A percentile compares a stretch with the other conserved stretches of the same genome.
Conservation (phyloP, 2,888 invertebrate species). For the Oscheius sp. region DNA sequence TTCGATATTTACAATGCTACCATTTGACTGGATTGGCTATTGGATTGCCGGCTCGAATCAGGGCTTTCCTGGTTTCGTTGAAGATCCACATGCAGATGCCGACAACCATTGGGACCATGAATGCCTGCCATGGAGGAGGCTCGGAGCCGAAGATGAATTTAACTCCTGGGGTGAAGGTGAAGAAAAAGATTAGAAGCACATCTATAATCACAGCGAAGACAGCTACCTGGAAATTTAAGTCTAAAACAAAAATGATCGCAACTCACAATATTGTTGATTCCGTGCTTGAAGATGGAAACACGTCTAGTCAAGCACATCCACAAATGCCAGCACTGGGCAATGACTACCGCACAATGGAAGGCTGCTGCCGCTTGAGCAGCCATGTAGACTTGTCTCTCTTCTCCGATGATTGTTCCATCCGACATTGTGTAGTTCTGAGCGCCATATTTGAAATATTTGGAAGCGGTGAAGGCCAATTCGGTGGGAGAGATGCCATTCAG, state of each 20-base stretch:
- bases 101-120: constrained; percentile 55
- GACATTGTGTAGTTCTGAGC: constrained; percentile 36
- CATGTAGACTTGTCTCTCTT: constrained; percentile 39
- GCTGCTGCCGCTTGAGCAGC: constrained; percentile 46
- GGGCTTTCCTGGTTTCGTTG: constrained; percentile 54
- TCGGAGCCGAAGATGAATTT: constrained; percentile 50
- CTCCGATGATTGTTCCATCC: constrained; percentile 33
- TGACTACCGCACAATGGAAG: constrained; percentile 44
- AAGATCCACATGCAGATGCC: constrained; percentile 53
- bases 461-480: constrained; percentile 40
- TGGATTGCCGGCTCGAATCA: constrained; percentile 40
- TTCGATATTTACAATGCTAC: neutral
- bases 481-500: constrained; percentile 39
- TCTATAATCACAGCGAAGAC: constrained; percentile 57
- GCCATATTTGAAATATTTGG: constrained; percentile 41
- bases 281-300: constrained; percentile 59
- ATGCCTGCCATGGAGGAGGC: constrained; percentile 54
- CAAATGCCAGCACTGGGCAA: constrained; percentile 47
- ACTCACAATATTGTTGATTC: constrained; percentile 54
- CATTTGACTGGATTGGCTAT: constrained; percentile 13
- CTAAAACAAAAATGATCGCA: neutral
- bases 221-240: constrained; percentile 34
- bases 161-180: constrained; percentile 57
- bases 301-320: constrained; percentile 60
- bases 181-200: constrained; percentile 47